phyloP scores from a whole-genome alignment of 1,140 invertebrate species.

The Mylabris phalerata region DNA sequence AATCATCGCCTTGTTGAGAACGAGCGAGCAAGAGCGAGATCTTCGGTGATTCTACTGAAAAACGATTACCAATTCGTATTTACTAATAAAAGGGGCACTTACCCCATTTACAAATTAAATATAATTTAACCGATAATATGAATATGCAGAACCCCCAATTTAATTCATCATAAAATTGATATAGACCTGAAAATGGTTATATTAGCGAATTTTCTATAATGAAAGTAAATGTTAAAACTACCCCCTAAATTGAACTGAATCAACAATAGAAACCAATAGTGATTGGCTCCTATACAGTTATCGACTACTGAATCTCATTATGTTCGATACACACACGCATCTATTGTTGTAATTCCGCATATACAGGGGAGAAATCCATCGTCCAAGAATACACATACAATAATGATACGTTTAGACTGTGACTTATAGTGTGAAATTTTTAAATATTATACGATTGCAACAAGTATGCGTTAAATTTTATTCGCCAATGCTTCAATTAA shows the following conservation, averaged over 20 bases:
- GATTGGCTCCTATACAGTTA: constrained; percentile 31
- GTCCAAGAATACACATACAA: background rate
- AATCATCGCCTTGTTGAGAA: no score
- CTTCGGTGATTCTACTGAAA: no score
- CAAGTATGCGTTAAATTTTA: constrained; percentile 11
- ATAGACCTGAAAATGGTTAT: no score
- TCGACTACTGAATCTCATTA: constrained; percentile 36
- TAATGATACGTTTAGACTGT: constrained; percentile 15
- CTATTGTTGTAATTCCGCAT: constrained; percentile 26
- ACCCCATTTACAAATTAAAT: no score
- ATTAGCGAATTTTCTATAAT: background rate
- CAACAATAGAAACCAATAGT: constrained; percentile 30
- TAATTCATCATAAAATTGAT: no score
- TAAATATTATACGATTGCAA: constrained; percentile 4
- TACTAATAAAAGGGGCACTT: no score
- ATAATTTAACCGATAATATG: no score
- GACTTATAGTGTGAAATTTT: constrained; percentile 22
- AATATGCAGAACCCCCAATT: no score
- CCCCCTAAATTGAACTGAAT: constrained; percentile 16
- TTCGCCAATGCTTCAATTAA: background rate
- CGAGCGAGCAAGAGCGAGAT: no score
- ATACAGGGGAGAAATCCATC: constrained; percentile 19
- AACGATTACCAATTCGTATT: no score
- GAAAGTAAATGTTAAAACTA: constrained; percentile 13
- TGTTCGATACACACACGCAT: constrained; percentile 31